These are phyloP conservation scores for Umimayanthus chanpuru DNA, from an alignment of 92 coral and sea anemone species.

Conservation along the genomic window DNA sequence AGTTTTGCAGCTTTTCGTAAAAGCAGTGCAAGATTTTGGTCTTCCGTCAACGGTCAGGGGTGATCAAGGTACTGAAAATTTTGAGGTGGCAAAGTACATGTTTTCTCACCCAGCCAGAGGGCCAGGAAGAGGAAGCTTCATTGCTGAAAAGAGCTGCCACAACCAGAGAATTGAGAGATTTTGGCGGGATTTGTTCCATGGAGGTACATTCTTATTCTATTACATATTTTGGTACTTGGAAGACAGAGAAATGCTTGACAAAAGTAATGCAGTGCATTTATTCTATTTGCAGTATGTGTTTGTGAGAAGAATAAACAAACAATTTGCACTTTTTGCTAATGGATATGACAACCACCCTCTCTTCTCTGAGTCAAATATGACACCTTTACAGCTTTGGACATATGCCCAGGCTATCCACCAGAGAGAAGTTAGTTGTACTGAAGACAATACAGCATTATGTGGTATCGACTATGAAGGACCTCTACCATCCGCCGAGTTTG, in stretches of 20 bases:
- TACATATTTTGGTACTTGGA: conserved; percentile 66
- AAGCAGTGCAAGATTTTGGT: conserved; percentile 54
- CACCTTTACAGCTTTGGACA: conserved; percentile 75
- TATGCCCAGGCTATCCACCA: conserved; percentile 45
- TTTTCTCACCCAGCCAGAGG: conserved; percentile 57
- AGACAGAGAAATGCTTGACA: conserved; percentile 56
- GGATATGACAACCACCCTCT: conserved; percentile 73
- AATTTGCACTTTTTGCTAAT: conserved; percentile 51
- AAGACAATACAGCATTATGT: not conserved
- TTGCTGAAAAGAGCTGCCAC: conserved; percentile 51
- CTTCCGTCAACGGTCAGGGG: conserved; percentile 59
- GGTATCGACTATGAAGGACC: conserved; percentile 51
- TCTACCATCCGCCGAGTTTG: conserved; percentile 43
- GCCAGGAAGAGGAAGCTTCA: conserved; percentile 62
- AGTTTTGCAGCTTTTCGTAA: conserved; percentile 49
- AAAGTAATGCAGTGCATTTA: conserved; percentile 57
- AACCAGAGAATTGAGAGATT: conserved; percentile 60
- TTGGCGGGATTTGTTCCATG: conserved; percentile 66
- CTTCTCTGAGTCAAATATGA: conserved; percentile 61
- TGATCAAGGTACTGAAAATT: conserved; percentile 66
- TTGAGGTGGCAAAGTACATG: conserved; percentile 58
- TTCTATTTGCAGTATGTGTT: conserved; percentile 66
- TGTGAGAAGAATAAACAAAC: conserved; percentile 51
- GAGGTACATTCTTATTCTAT: conserved; percentile 61
- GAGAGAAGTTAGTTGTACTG: not conserved